Conservation (phyloP, 2,797 vertebrate species). For the Fringilla coelebs region DNA sequence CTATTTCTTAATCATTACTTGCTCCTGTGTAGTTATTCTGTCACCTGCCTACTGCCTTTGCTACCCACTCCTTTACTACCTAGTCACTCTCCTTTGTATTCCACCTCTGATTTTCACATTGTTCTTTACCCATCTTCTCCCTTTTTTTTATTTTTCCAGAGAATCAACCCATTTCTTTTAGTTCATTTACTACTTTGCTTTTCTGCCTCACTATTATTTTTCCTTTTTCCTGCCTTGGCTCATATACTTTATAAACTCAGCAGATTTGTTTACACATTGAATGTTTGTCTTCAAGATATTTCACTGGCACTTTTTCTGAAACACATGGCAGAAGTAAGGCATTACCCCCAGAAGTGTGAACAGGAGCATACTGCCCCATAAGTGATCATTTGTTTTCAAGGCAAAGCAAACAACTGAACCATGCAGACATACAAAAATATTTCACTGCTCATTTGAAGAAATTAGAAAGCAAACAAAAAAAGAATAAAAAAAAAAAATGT, state of each 20-base stretch:
- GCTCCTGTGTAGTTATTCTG: background rate
- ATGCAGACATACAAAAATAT: rapidly evolving
- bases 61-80: background rate
- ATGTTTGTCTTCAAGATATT: background rate
- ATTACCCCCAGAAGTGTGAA: background rate
- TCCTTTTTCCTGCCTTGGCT: background rate
- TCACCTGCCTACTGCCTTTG: background rate
- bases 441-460: background rate
- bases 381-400: background rate
- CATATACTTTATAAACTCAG: background rate
- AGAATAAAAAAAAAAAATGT: background rate
- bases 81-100: background rate
- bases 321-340: background rate
- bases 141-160: background rate
- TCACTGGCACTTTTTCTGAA: background rate
- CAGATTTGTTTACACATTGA: background rate
- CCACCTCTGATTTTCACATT: background rate
- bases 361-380: background rate
- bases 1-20: background rate
- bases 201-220: background rate
- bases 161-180: background rate
- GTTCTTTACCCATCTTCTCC: background rate
- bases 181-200: background rate
- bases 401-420: background rate
- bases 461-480: background rate